These are phyloP conservation scores for Phortica magna DNA, from an alignment of 2,888 invertebrate species.

Conservation along the genomic window DNA sequence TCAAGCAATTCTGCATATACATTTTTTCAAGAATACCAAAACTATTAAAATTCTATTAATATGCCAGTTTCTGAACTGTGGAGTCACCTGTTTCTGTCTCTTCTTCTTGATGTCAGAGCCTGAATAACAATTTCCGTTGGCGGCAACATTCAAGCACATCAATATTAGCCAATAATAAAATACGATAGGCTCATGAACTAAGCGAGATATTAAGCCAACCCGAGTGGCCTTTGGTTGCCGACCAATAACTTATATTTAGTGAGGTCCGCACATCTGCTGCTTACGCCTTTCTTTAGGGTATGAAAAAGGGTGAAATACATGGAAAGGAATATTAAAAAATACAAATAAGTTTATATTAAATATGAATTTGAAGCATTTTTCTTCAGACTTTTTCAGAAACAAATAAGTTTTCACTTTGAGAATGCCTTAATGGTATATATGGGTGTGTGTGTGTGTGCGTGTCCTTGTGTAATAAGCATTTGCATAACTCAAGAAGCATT, in stretches of 20 bases:
- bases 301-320: background rate
- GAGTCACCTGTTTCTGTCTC: too few species aligned
- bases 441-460: background rate
- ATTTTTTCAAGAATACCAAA: too few species aligned
- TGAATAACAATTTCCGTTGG: too few species aligned
- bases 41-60: too few species aligned
- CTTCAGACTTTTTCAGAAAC: background rate
- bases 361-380: background rate
- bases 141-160: too few species aligned
- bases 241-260: background rate
- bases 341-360: constrained; percentile 19
- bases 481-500: constrained; percentile 71
- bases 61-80: too few species aligned
- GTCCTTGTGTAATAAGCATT: constrained; percentile 53
- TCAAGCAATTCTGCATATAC: too few species aligned
- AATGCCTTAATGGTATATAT: background rate
- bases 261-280: too few species aligned
- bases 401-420: background rate
- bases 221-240: background rate
- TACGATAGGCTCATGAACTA: background rate
- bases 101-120: too few species aligned
- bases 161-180: too few species aligned
- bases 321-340: background rate
- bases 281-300: background rate
- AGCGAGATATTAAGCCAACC: background rate